These are phyloP conservation scores for Mastacembelus armatus DNA, from an alignment of 2,797 vertebrate species.

Conservation along the genomic window DNA sequence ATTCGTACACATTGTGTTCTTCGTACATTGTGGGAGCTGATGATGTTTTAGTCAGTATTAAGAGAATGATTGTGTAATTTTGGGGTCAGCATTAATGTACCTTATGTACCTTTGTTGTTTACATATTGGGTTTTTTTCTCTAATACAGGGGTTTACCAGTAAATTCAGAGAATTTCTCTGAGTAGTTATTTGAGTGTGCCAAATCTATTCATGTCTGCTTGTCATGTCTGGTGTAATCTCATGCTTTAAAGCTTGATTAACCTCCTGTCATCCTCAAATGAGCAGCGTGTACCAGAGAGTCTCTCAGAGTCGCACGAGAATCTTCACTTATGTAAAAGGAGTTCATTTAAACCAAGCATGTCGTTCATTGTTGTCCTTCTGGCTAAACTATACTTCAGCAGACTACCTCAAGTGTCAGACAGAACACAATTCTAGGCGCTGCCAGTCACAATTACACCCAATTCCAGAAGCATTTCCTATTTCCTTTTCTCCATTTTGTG, in stretches of 20 bases:
- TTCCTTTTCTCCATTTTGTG: slow-evolving; percentile 78
- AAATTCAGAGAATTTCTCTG: slow-evolving; percentile 33
- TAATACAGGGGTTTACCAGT: slow-evolving; percentile 29
- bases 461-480: slow-evolving; percentile 77
- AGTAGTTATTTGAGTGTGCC: slow-evolving; percentile 55
- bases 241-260: slow-evolving; percentile 81
- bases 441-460: slow-evolving; percentile 80
- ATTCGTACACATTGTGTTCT: no score
- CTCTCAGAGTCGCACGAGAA: slow-evolving; percentile 55
- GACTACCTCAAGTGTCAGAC: slow-evolving; percentile 68
- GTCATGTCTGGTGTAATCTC: slow-evolving; percentile 76
- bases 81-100: slow-evolving; percentile 44
- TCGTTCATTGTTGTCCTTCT: slow-evolving; percentile 59
- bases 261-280: slow-evolving; percentile 74
- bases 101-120: slow-evolving; percentile 33
- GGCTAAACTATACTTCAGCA: slow-evolving; percentile 66
- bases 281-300: slow-evolving; percentile 53
- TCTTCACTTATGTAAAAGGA: slow-evolving; percentile 52
- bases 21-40: slow-evolving; percentile 4
- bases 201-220: slow-evolving; percentile 72
- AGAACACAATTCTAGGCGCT: slow-evolving; percentile 64
- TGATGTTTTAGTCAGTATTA: slow-evolving; percentile 29
- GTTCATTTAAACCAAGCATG: slow-evolving; percentile 69
- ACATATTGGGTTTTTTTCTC: slow-evolving; percentile 32
- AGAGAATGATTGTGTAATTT: slow-evolving; percentile 26